Conservation (phyloP, 53 echinoderm and acorn worm genomes). For the Astropecten irregularis region DNA sequence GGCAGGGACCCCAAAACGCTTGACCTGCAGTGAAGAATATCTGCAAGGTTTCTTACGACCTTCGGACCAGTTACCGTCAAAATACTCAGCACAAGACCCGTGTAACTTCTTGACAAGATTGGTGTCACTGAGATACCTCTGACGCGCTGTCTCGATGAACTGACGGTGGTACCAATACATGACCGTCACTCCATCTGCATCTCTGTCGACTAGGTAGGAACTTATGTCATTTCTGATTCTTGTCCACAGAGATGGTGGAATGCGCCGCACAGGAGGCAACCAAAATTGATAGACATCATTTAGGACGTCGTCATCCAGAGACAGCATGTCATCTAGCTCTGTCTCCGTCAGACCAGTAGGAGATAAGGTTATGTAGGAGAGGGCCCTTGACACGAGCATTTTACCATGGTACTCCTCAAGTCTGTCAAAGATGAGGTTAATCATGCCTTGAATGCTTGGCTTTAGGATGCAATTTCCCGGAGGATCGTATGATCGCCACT, state of each 20-base stretch:
- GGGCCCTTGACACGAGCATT: conserved; percentile 48
- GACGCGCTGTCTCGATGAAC: conserved; percentile 60
- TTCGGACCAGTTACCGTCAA: conserved; percentile 36
- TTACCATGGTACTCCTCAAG: conserved; percentile 59
- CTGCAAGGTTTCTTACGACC: conserved; percentile 44
- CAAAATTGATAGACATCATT: conserved; percentile 65
- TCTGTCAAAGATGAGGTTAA: conserved; percentile 30
- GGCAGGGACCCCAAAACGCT: conserved; percentile 36
- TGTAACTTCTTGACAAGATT: conserved; percentile 19
- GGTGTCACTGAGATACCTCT: conserved; percentile 49
- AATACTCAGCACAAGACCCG: conserved; percentile 32
- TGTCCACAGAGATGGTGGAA: conserved; percentile 64
- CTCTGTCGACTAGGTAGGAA: conserved; percentile 52
- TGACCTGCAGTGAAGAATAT: conserved; percentile 38
- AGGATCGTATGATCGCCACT: conserved; percentile 52
- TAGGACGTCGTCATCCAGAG: conserved; percentile 63
- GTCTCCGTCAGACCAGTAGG: conserved; percentile 58
- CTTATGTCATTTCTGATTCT: conserved; percentile 53
- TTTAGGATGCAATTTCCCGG: conserved; percentile 26
- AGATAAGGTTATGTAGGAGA: conserved; percentile 50
- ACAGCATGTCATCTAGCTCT: conserved; percentile 57
- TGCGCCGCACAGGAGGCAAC: conserved; percentile 57
- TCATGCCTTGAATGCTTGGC: conserved; percentile 21
- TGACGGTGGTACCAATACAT: conserved; percentile 64
- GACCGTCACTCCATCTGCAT: conserved; percentile 57